Conservation (phyloP, 2,113 vertebrate genomes). For the Thalassoma bifasciatum region DNA sequence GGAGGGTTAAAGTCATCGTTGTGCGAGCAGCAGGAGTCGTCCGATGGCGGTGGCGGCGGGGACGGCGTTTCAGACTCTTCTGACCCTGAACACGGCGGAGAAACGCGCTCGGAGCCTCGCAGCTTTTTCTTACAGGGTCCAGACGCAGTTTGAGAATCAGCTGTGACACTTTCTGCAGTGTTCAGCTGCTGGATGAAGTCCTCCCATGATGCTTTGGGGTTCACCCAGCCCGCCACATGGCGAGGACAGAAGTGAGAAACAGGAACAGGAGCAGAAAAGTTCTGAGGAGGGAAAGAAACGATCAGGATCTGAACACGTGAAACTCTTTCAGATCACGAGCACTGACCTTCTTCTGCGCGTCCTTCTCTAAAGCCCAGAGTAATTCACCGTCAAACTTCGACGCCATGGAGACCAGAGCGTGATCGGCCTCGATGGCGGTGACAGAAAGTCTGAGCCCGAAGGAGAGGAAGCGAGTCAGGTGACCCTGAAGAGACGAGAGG, state of each 20-base stretch:
- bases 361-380: conserved; percentile 81
- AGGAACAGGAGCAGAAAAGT: no score
- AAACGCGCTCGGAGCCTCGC: conserved; percentile 30
- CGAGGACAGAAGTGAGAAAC: conserved; percentile 60
- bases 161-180: background rate
- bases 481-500: conserved; percentile 82
- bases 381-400: conserved; percentile 86
- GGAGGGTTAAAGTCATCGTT: background rate
- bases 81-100: background rate
- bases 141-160: conserved; percentile 22
- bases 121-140: conserved; percentile 68
- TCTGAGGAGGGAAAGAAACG: no score
- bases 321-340: background rate
- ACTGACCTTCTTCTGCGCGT: conserved; percentile 68
- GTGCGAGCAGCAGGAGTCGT: background rate
- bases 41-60: background rate
- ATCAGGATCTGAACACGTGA: no score
- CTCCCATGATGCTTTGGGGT: conserved; percentile 84
- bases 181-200: conserved; percentile 83
- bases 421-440: conserved; percentile 88
- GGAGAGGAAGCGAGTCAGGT: conserved; percentile 90
- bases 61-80: background rate
- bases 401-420: conserved; percentile 81
- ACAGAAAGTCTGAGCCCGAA: conserved; percentile 88
- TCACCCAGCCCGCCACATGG: conserved; percentile 86